Evolutionary conservation across 2,113 vertebrate genomes (phyloP), one percentile per base, ranked within the genome.

Genomic region (Stegastes partitus): DNA sequence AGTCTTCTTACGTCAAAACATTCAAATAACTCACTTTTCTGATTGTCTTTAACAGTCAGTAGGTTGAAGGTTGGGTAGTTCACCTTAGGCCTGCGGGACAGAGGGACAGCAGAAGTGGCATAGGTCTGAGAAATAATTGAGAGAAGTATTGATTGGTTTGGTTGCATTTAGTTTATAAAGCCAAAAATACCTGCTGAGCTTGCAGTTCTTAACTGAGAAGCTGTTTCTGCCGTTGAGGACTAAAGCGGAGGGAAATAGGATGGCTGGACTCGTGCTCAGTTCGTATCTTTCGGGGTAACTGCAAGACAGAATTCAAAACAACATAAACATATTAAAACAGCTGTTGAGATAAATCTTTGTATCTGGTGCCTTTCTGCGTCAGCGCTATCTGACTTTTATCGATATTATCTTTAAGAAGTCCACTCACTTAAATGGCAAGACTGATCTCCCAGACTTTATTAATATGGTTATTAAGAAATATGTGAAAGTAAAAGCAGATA

Each of bases 21-120:
- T 19, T 22, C n/a, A 18, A 45, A 23, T 7, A 44, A 92, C 93
- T 92, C 87, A 95, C 94, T 79, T 82, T 85, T 93, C 26, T 89
- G 88, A 85, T 86, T 70, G 81, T 84, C 81, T 87, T 80, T 88
- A 70, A 82, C 79, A 54, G 74, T 77, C 72, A 70, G 76, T 14
- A 85, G 59, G 68, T 74, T 86, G 79, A 25, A 79, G 26, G 62
- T 37, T 67, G 86, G 88, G 66, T 91, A 87, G 42, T 83, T 92
- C 56, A 91, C 80, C 85, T 77, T 93, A 42, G 91, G 79, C 82
- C 93, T 95, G 79, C 45, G n/a, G 72, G 56, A 69, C 23, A 78
- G 19, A 82, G 14, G 51, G 4, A 69, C 21, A 64, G 22, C 14
- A 54, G 58, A 79, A 12, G 23, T 74, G 42, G 21, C 11, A 61